Conservation (phyloP, 2,113 vertebrate species). For the Collichthys lucidus region DNA sequence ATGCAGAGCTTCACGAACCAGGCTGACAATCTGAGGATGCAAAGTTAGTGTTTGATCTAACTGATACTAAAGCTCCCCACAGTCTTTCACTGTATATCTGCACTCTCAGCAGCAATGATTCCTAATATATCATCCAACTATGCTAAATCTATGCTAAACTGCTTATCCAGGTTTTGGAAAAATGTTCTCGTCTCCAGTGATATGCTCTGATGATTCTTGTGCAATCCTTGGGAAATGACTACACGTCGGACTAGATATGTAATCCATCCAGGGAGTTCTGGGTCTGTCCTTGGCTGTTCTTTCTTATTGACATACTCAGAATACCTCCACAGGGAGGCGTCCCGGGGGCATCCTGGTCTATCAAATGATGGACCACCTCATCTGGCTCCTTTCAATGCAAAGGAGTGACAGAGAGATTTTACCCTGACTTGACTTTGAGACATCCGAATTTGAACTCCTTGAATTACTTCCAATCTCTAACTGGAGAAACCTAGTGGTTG, state of each 20-base stretch:
- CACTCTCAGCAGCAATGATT: neutral
- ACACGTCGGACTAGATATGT: neutral
- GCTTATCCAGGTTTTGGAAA: neutral
- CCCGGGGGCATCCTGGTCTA: neutral
- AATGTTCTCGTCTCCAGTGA: neutral
- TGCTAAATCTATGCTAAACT: neutral
- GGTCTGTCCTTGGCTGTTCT: neutral
- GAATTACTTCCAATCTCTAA: neutral
- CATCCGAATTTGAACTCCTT: neutral
- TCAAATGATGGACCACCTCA: neutral
- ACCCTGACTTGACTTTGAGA: neutral
- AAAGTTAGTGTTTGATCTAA: constrained; percentile 5
- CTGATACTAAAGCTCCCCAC: neutral
- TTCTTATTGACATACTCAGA: neutral
- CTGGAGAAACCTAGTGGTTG: neutral
- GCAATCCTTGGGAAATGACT: neutral
- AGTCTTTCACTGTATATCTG: neutral
- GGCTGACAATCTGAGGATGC: neutral
- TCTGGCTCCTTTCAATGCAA: neutral
- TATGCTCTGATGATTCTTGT: neutral
- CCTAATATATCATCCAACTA: neutral
- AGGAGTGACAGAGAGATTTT: neutral
- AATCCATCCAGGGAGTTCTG: neutral
- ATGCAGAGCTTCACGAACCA: neutral
- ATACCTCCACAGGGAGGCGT: neutral